Evolutionary conservation across 2,113 vertebrate species (phyloP), one percentile per base, ranked within the genome.

Genomic region (Asarcornis scutulata): DNA sequence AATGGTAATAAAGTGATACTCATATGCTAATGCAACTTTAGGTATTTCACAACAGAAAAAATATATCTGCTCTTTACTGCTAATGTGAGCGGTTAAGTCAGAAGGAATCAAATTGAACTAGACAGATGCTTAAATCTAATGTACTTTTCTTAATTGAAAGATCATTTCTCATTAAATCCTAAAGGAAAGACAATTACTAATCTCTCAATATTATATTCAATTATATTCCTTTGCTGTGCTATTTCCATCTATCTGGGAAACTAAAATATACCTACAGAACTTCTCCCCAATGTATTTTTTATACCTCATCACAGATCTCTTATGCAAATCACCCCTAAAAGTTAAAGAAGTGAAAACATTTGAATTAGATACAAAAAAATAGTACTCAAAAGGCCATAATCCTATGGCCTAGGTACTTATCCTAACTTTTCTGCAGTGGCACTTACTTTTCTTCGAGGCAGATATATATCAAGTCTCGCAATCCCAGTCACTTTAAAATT

Each of bases 381-480:
- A 40, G 40, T 40, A 40, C 40, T 46, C 36, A 73, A 25, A 91
- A 88, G 8, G 26, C 42, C 55, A 67, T 40, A 40, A 40, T 40
- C 40, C 40, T 40, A 40, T 40, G 40, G 40, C 40, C 40, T 40
- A 71, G 63, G n/a, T 36, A 59, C 42, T 86, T 63, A n/a, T 52
- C 48, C n/a, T 44, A 68, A 62, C 4, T 78, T 40, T 18, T 34
- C 50, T 27, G 48, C 71, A 83, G 7, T 11, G 17, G 27, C 27
- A 96, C 98, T 98, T 97, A 98, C 98, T 91, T 98, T 98, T 88
- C 95, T 97, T 9, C 94, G 74, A 74, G 99, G 98, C 81, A 99
- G 96, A 81, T 98, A 98, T 23, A 99, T 97, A 93, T 99, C 98
- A 63, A 99, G 97, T 2, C 98, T 99, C 0, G 99, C 99, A 77